A percentile compares a stretch with the other conserved stretches of the same genome.
phyloP scores from a whole-genome alignment of 2,797 vertebrate genomes.

The Anableps anableps region DNA sequence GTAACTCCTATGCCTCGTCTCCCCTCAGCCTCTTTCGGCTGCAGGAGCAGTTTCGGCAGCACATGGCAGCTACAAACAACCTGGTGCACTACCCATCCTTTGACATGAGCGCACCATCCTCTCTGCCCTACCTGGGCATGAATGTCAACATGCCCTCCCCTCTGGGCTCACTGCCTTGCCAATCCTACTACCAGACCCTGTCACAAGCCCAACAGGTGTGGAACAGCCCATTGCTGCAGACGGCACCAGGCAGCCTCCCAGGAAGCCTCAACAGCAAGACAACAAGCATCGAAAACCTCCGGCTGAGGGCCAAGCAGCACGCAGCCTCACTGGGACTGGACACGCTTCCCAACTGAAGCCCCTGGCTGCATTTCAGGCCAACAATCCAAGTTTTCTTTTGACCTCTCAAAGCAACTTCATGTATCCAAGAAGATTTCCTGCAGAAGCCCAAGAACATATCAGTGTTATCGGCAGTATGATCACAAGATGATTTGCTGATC shows the following conservation, averaged over 20 bases:
- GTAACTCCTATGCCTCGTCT: conserved; percentile 95
- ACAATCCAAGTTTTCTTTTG: conserved; percentile 11
- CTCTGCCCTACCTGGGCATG: conserved; percentile 95
- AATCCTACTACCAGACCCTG: conserved; percentile 97
- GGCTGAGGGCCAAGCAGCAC: conserved; percentile 96
- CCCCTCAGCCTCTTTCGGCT: conserved; percentile 99
- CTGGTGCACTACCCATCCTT: conserved; percentile 97
- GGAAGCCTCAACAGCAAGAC: conserved; percentile 98
- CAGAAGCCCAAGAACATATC: background rate
- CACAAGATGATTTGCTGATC: background rate
- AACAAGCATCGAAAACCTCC: conserved; percentile 97
- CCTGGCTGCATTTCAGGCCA: conserved; percentile 3
- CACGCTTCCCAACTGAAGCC: conserved; percentile 90
- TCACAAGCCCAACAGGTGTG: conserved; percentile 96
- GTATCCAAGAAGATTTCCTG: conserved; percentile 10
- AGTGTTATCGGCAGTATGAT: conserved; percentile 3
- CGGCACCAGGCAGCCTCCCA: conserved; percentile 79
- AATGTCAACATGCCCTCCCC: conserved; percentile 94
- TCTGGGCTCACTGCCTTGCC: conserved; percentile 93
- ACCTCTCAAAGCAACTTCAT: conserved; percentile 14
- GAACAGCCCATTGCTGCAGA: conserved; percentile 92
- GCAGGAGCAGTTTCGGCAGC: conserved; percentile 99
- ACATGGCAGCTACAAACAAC: conserved; percentile 99
- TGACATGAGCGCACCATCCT: conserved; percentile 90
- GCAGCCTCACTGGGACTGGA: conserved; percentile 96